A percentile compares a stretch with the other conserved stretches of the same genome.
Conservation (phyloP, 1,140 invertebrate genomes). For the Atopsyche davidsoni region DNA sequence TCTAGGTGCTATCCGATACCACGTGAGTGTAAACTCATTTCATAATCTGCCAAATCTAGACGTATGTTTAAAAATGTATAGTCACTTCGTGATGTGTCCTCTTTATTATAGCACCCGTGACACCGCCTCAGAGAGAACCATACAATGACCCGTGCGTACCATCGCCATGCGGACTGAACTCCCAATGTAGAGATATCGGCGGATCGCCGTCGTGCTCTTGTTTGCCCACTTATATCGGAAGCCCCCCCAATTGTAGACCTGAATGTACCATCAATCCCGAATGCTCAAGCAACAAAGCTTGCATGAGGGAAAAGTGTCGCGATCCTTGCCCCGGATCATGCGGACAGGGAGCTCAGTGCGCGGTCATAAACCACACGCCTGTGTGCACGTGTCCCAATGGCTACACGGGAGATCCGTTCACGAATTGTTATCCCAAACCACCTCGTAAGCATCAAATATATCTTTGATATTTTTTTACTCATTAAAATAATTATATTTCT, state of each 20-base stretch:
- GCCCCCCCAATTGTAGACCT: slow-evolving; percentile 67
- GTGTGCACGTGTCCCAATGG: slow-evolving; percentile 63
- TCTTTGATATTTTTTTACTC: too few relatives aligned
- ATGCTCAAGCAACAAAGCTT: slow-evolving; percentile 65
- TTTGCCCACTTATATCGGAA: slow-evolving; percentile 58
- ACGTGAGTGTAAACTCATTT: slow-evolving; percentile 52
- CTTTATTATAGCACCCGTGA: slow-evolving; percentile 40
- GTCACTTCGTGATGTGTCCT: slow-evolving; percentile 27
- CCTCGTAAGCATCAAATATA: slow-evolving; percentile 34
- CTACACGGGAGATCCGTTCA: slow-evolving; percentile 67
- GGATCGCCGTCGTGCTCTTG: slow-evolving; percentile 63
- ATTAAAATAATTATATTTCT: too few relatives aligned
- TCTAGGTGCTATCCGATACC: slow-evolving; percentile 52
- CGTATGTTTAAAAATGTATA: slow-evolving; percentile 35
- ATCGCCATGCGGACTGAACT: slow-evolving; percentile 69
- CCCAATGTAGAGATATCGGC: slow-evolving; percentile 60
- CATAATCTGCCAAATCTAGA: slow-evolving; percentile 66
- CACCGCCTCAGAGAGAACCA: slow-evolving; percentile 33
- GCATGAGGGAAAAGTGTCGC: slow-evolving; percentile 66
- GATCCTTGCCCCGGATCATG: slow-evolving; percentile 74
- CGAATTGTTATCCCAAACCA: slow-evolving; percentile 46
- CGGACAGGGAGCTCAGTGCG: slow-evolving; percentile 66
- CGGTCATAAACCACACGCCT: slow-evolving; percentile 66
- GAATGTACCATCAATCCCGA: slow-evolving; percentile 69
- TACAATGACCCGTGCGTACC: slow-evolving; percentile 55